A percentile compares a stretch with the other conserved stretches of the same genome.
Evolutionary conservation across 1,140 invertebrate genomes (phyloP).

Genomic region (Bombus difficillimus): DNA sequence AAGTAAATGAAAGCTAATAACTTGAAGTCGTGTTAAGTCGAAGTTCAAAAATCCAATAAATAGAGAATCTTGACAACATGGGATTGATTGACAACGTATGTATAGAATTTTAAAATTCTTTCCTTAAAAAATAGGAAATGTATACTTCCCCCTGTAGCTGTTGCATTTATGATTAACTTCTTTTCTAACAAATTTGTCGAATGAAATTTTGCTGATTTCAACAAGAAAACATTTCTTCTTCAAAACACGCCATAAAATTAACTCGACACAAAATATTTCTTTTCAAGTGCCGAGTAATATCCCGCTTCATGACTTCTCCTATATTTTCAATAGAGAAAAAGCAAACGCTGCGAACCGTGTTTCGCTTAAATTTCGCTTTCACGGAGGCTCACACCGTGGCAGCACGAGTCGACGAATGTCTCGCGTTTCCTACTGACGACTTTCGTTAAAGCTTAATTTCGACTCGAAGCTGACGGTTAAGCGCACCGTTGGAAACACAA

Average conservation of each 20-base stretch:
- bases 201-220: background rate
- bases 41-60: too few species aligned
- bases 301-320: background rate
- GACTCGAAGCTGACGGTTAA: background rate
- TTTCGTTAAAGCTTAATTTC: slow-evolving; percentile 33
- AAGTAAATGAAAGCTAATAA: background rate
- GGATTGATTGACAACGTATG: background rate
- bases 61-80: background rate
- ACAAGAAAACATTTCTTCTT: background rate
- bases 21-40: too few species aligned
- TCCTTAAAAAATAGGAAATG: too few species aligned
- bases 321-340: background rate
- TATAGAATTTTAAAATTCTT: background rate
- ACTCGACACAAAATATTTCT: background rate
- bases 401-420: background rate
- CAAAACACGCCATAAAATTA: background rate
- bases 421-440: background rate
- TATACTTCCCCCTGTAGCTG: too few species aligned
- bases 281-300: background rate
- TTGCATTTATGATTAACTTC: background rate
- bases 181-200: background rate
- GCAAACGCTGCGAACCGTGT: background rate
- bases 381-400: background rate
- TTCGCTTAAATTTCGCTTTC: slow-evolving; percentile 12
- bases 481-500: background rate